These are phyloP conservation scores for Pseudochirops corinnae DNA, from an alignment of 2,797 vertebrate genomes.

Conservation along the genomic window DNA sequence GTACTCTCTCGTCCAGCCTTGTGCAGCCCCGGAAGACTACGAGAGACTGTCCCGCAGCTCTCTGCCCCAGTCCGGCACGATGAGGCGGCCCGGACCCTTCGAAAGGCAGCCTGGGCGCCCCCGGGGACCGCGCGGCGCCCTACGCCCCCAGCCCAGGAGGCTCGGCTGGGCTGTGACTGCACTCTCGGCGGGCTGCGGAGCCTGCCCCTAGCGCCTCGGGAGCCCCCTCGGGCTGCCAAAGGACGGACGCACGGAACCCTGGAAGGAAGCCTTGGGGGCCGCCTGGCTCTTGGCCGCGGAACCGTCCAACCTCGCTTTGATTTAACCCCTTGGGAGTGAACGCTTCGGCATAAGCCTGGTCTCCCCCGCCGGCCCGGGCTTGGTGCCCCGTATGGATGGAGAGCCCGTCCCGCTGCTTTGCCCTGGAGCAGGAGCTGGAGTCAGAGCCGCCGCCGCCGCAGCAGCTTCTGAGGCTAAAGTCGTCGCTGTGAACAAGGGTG, in stretches of 20 bases:
- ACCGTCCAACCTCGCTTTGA: constrained; percentile 58
- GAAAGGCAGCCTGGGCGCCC: constrained; percentile 59
- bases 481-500: constrained; percentile 83
- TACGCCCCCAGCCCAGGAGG: constrained; percentile 75
- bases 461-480: constrained; percentile 70
- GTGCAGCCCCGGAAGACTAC: background rate
- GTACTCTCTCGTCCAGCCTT: background rate
- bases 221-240: constrained; percentile 14
- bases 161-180: constrained; percentile 68
- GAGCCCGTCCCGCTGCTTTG: constrained; percentile 55
- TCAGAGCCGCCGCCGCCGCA: constrained; percentile 64
- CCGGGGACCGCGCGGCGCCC: constrained; percentile 66
- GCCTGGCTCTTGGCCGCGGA: constrained; percentile 5
- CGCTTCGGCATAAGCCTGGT: constrained; percentile 62
- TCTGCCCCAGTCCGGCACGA: constrained; percentile 47
- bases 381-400: constrained; percentile 55
- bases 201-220: constrained; percentile 43
- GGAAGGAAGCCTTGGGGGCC: constrained; percentile 17
- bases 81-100: constrained; percentile 19
- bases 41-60: constrained; percentile 48
- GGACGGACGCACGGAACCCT: background rate
- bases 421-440: constrained; percentile 70
- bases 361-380: constrained; percentile 35
- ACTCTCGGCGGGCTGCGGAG: constrained; percentile 49
- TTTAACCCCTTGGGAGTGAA: constrained; percentile 60